A percentile compares a stretch with the other conserved stretches of the same genome.
Evolutionary conservation across 2,113 vertebrate genomes (phyloP).

Genomic region (Myiozetetes cayanensis): DNA sequence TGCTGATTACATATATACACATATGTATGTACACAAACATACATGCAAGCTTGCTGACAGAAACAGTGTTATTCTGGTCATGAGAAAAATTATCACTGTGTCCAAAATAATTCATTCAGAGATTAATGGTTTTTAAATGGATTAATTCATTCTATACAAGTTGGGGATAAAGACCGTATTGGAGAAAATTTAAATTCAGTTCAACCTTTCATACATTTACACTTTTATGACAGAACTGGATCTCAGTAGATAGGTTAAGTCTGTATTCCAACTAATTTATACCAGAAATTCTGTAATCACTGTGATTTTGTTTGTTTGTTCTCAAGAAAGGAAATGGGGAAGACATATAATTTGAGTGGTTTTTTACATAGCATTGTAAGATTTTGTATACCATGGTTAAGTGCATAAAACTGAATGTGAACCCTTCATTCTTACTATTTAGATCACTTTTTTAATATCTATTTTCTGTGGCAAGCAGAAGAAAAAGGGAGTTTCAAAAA

Average conservation of each 20-base stretch:
- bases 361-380: fast-evolving
- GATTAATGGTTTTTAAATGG: not conserved
- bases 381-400: not conserved
- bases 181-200: not conserved
- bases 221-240: not conserved
- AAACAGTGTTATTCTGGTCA: not conserved
- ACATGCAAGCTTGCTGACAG: not conserved
- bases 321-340: not conserved
- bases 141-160: not conserved
- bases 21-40: not conserved
- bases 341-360: not conserved
- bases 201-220: not conserved
- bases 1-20: not conserved
- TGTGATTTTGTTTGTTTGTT: not conserved
- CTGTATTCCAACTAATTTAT: not conserved
- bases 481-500: not conserved
- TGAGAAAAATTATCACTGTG: not conserved
- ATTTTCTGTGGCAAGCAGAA: not conserved
- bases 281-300: not conserved
- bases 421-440: not conserved
- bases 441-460: not conserved
- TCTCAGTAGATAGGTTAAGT: not conserved
- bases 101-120: not conserved
- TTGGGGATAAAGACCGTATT: not conserved
- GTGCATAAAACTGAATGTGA: not conserved